These are phyloP conservation scores for Criorhina ranunculi DNA, from an alignment of 2,888 invertebrate genomes.

Conservation along the genomic window DNA sequence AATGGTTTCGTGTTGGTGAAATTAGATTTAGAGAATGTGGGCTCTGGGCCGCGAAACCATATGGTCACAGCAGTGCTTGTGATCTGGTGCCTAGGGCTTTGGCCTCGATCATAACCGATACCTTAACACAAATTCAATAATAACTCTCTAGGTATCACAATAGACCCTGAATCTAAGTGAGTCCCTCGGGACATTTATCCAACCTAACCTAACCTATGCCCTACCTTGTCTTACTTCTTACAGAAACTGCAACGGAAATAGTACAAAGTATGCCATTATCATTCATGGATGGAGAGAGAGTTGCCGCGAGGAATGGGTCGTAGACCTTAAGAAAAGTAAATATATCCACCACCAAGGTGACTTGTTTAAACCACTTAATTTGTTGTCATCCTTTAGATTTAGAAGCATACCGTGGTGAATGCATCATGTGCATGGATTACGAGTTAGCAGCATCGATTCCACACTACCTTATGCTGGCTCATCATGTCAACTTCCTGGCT, in stretches of 20 bases:
- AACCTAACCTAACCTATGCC: too few relatives aligned
- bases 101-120: too few relatives aligned
- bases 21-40: too few relatives aligned
- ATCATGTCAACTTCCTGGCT: conserved; percentile 71
- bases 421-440: conserved; percentile 79
- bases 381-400: conserved; percentile 70
- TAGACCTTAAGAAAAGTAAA: conserved; percentile 76
- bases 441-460: conserved; percentile 69
- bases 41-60: too few relatives aligned
- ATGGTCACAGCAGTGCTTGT: too few relatives aligned
- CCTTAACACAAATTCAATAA: too few relatives aligned
- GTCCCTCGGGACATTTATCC: too few relatives aligned
- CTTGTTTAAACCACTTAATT: not conserved
- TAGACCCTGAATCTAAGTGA: too few relatives aligned
- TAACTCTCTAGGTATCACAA: too few relatives aligned
- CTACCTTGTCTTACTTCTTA: too few relatives aligned
- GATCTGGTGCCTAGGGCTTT: too few relatives aligned
- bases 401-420: conserved; percentile 76
- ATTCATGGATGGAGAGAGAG: conserved; percentile 79
- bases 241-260: conserved; percentile 46
- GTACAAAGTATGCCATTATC: conserved; percentile 77
- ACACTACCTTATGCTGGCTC: conserved; percentile 76
- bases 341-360: not conserved
- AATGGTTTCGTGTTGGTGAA: too few relatives aligned
- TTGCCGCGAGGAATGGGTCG: conserved; percentile 77